Conservation (phyloP, 2,113 vertebrate genomes). For the Cyanoliseus patagonus region DNA sequence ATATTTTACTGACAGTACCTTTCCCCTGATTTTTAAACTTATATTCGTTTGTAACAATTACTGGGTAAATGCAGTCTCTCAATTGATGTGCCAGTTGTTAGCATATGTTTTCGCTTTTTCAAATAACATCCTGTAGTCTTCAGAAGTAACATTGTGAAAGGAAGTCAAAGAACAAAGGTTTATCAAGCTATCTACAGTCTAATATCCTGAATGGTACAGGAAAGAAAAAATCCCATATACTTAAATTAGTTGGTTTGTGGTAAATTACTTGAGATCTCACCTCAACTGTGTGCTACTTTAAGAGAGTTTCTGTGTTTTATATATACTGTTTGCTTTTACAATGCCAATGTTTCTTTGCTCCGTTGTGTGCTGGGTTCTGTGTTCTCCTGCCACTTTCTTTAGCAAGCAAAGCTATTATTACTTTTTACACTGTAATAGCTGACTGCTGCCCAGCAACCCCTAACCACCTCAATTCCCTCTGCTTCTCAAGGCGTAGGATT, state of each 20-base stretch:
- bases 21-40: not conserved
- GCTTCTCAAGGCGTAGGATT: slow-evolving; percentile 50
- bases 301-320: slow-evolving; percentile 30
- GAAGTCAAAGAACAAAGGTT: not conserved
- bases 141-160: not conserved
- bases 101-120: not conserved
- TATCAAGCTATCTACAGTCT: not conserved
- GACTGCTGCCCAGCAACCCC: slow-evolving; percentile 51
- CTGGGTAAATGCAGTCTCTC: not conserved
- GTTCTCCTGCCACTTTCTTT: slow-evolving; percentile 41
- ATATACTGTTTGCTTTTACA: slow-evolving; percentile 32
- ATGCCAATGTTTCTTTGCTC: slow-evolving; percentile 50
- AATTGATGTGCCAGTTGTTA: not conserved
- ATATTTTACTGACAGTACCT: not conserved
- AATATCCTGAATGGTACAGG: not conserved
- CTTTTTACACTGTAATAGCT: slow-evolving; percentile 51
- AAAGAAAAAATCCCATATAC: not conserved
- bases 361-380: slow-evolving; percentile 15
- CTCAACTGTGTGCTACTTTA: slow-evolving; percentile 34
- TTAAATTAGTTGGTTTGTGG: slow-evolving; percentile 40
- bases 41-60: not conserved
- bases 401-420: slow-evolving; percentile 44
- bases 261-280: slow-evolving; percentile 38
- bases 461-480: slow-evolving; percentile 58
- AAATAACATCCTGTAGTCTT: not conserved